Percentiles rank a stretch among this genome's conserved stretches.
Conservation (phyloP, 2,113 vertebrate species). For the Drymodes brunneopygia region DNA sequence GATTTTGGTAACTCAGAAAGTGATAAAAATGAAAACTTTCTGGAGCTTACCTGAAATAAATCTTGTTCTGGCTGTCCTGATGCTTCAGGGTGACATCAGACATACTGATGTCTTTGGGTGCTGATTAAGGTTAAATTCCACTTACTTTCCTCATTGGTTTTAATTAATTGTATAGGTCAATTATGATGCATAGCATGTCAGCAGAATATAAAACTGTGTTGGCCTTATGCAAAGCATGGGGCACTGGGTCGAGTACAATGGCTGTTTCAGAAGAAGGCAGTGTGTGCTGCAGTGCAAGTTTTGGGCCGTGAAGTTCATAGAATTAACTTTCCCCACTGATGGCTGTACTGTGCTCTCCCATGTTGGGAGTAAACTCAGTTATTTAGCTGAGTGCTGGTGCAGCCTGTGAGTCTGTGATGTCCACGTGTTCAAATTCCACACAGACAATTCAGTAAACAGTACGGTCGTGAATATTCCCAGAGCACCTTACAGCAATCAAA, state of each 20-base stretch:
- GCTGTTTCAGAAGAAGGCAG: background rate
- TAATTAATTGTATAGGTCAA: conserved; percentile 55
- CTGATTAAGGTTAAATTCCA: conserved; percentile 53
- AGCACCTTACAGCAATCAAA: background rate
- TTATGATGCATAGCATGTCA: conserved; percentile 31
- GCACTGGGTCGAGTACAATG: background rate
- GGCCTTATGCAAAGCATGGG: background rate
- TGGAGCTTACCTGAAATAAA: background rate
- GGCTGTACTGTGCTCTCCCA: background rate
- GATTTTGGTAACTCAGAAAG: background rate
- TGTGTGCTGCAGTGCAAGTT: background rate
- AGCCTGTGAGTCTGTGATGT: background rate
- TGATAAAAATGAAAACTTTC: background rate
- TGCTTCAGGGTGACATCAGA: conserved; percentile 29
- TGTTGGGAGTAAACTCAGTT: background rate
- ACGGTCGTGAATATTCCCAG: background rate
- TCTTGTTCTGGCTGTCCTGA: background rate
- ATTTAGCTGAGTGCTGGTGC: background rate
- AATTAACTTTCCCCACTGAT: background rate
- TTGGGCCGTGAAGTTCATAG: background rate
- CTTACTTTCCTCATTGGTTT: conserved; percentile 37
- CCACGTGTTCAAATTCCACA: background rate
- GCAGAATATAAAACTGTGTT: conserved; percentile 8
- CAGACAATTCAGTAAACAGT: background rate
- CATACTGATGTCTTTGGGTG: background rate